Conservation (phyloP, 2,888 invertebrate species). For the Nephrocerus scutellatus region DNA sequence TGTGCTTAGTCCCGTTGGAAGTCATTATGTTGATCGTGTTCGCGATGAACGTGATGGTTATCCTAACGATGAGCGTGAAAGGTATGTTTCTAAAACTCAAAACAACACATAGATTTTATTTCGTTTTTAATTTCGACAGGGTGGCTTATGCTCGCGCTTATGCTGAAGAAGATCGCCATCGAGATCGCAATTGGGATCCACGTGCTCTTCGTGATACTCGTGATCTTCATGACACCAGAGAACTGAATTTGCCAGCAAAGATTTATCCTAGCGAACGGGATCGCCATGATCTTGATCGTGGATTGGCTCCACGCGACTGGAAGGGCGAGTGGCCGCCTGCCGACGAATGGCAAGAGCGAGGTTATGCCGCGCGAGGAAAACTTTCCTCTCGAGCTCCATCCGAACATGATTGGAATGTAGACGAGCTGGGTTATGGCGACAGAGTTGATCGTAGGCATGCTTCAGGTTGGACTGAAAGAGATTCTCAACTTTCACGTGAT, state of each 20-base stretch:
- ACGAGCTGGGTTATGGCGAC: slow-evolving; percentile 30
- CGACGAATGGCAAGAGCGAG: slow-evolving; percentile 19
- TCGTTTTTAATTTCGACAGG: too few relatives aligned
- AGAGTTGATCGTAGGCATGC: slow-evolving; percentile 10
- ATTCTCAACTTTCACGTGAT: slow-evolving; percentile 2
- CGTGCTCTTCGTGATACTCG: slow-evolving; percentile 29
- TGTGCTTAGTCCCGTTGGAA: slow-evolving; percentile 37
- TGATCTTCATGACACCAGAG: slow-evolving; percentile 30
- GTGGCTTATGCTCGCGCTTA: slow-evolving; percentile 37
- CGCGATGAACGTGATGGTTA: slow-evolving; percentile 40
- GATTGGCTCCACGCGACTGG: slow-evolving; percentile 12
- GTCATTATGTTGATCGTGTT: slow-evolving; percentile 35
- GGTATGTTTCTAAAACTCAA: slow-evolving; percentile 23
- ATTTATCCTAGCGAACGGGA: slow-evolving; percentile 30
- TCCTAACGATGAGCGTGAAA: slow-evolving; percentile 40
- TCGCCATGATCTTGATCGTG: slow-evolving; percentile 31
- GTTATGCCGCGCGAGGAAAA: slow-evolving; percentile 16
- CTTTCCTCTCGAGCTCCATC: slow-evolving; percentile 33
- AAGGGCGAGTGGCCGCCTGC: slow-evolving; percentile 18
- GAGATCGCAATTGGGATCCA: slow-evolving; percentile 36
- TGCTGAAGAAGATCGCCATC: slow-evolving; percentile 34
- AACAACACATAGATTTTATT: too few relatives aligned
- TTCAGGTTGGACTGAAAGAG: slow-evolving; percentile 10
- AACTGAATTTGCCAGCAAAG: slow-evolving; percentile 24
- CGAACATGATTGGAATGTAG: slow-evolving; percentile 44